Percentiles rank a stretch among this genome's conserved stretches.
Evolutionary conservation across 2,113 vertebrate species (phyloP).

Genomic region (Chrysemys picta): DNA sequence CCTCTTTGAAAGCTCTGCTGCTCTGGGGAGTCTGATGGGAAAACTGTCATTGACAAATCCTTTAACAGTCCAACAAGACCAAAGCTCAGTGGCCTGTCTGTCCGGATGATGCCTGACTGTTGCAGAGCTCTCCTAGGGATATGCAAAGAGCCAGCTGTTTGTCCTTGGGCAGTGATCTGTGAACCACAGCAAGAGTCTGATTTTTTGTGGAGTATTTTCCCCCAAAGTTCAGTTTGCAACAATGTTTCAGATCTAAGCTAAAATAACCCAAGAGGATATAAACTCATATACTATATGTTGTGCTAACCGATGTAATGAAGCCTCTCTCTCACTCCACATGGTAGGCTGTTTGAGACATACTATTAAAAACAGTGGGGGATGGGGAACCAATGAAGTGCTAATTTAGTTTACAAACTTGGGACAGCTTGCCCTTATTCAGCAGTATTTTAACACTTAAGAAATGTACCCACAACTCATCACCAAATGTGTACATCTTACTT

Average conservation of each 20-base stretch:
- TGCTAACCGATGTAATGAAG: constrained; percentile 25
- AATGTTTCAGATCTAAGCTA: constrained; percentile 42
- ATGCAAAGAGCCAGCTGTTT: constrained; percentile 1
- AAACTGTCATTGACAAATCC: constrained; percentile 24
- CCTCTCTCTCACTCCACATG: constrained; percentile 12
- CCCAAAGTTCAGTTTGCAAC: constrained; percentile 56
- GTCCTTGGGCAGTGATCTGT: constrained; percentile 47
- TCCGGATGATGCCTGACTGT: not conserved
- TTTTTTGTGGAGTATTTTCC: constrained; percentile 38
- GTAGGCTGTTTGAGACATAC: constrained; percentile 44
- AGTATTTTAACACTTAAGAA: constrained; percentile 11
- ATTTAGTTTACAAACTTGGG: constrained; percentile 39
- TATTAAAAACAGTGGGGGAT: constrained; percentile 47
- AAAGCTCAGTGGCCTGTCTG: constrained; percentile 13
- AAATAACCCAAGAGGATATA: constrained; percentile 11
- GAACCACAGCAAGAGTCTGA: constrained; percentile 26
- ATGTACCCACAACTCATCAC: not conserved
- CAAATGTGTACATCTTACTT: not conserved
- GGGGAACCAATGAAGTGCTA: not conserved
- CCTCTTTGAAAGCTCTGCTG: constrained; percentile 1
- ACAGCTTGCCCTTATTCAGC: constrained; percentile 36
- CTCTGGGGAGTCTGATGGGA: constrained; percentile 10
- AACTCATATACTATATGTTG: constrained; percentile 35
- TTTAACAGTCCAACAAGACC: constrained; percentile 21
- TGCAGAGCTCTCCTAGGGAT: constrained; percentile 4